Conservation (phyloP, 2,113 vertebrate species). For the Barbus barbus region DNA sequence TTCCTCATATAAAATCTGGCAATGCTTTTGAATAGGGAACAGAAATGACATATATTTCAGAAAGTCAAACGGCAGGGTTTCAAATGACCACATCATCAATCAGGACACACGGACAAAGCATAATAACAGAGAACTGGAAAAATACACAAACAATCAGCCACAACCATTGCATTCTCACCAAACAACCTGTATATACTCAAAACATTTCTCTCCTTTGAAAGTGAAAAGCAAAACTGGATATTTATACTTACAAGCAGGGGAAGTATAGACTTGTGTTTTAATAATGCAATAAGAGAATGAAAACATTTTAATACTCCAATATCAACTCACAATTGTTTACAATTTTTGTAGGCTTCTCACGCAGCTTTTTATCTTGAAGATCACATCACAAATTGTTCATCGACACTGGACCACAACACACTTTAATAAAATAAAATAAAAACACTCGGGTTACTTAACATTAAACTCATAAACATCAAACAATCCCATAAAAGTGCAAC, state of each 20-base stretch:
- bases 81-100: not conserved
- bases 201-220: not conserved
- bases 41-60: not conserved
- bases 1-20: not conserved
- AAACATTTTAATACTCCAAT: not conserved
- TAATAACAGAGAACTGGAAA: not conserved
- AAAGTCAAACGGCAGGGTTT: not conserved
- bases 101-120: not conserved
- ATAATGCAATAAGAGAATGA: not conserved
- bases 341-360: not conserved
- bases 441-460: not conserved
- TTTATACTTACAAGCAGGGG: not conserved
- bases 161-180: slow-evolving; percentile 19
- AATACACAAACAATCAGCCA: not conserved
- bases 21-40: not conserved
- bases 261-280: not conserved
- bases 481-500: not conserved
- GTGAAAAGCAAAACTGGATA: not conserved
- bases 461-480: not conserved
- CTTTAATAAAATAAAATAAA: not conserved
- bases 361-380: not conserved
- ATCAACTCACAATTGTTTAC: not conserved
- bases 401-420: not conserved
- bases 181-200: not conserved
- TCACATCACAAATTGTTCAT: not conserved